A percentile compares a stretch with the other conserved stretches of the same genome.
Evolutionary conservation across 2,888 invertebrate genomes (phyloP).

Genomic region (Salticus scenicus): DNA sequence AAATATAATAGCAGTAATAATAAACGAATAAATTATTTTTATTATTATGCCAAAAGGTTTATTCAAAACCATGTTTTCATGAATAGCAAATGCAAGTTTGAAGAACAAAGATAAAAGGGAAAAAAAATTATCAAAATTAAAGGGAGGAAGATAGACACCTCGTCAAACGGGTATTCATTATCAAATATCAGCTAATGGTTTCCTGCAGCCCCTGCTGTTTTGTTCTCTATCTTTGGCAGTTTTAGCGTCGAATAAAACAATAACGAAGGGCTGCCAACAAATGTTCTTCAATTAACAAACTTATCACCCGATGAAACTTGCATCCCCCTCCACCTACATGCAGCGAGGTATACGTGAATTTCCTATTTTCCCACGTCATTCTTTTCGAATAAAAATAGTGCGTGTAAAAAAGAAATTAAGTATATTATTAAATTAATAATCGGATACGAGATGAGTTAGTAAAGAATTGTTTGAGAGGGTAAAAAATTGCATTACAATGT

Average conservation of each 20-base stretch:
- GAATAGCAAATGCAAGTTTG: too few species aligned
- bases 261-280: conserved; percentile 4
- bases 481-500: too few species aligned
- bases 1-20: too few species aligned
- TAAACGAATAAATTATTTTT: too few species aligned
- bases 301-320: neutral
- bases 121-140: neutral
- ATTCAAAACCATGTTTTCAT: too few species aligned
- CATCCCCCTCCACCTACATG: neutral
- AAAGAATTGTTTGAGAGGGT: too few species aligned
- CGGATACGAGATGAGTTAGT: too few species aligned
- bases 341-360: neutral
- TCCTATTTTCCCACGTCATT: neutral
- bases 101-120: too few species aligned
- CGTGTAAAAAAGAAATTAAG: neutral
- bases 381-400: neutral
- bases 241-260: neutral
- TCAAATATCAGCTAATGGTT: conserved; percentile 9
- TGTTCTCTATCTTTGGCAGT: neutral
- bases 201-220: conserved; percentile 18
- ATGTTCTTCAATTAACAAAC: conserved; percentile 15
- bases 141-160: neutral
- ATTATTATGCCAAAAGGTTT: too few species aligned
- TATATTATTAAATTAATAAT: too few species aligned
- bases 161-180: conserved; percentile 8